Evolutionary conservation across 2,888 invertebrate species (phyloP).

Genomic region (Stomorhina lunata): DNA sequence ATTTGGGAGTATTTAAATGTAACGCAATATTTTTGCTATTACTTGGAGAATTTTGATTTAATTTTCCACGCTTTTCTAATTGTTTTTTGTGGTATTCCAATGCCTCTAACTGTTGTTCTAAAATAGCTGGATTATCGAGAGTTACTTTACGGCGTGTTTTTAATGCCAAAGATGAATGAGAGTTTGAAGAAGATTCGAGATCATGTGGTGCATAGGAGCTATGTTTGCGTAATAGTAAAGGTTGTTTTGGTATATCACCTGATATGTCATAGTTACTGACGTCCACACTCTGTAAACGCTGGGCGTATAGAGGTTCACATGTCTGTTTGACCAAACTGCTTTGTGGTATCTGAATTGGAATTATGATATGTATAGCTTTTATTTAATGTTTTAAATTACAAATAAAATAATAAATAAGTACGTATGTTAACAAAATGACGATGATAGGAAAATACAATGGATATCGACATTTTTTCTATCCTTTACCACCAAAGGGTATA

Average conservation of each 20-base stretch:
- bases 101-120: conserved; percentile 78
- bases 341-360: conserved; percentile 83
- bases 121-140: conserved; percentile 77
- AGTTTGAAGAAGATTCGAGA: conserved; percentile 30
- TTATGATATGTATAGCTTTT: background rate
- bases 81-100: conserved; percentile 79
- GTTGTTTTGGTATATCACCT: conserved; percentile 30
- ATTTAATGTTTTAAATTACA: no score
- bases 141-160: conserved; percentile 70
- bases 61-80: conserved; percentile 76
- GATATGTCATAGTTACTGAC: conserved; percentile 12
- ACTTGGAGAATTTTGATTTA: conserved; percentile 60
- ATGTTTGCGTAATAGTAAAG: conserved; percentile 70
- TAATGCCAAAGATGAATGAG: background rate
- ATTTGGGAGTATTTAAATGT: conserved; percentile 67
- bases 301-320: conserved; percentile 88
- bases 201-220: conserved; percentile 54
- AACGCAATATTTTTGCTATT: conserved; percentile 8
- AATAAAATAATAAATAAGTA: no score
- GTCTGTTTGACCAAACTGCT: conserved; percentile 86
- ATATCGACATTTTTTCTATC: no score
- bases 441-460: no score
- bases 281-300: conserved; percentile 82
- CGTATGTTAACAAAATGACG: no score
- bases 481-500: no score